These are phyloP conservation scores for Eulithis prunata DNA, from an alignment of 2,888 invertebrate species.

Conservation along the genomic window DNA sequence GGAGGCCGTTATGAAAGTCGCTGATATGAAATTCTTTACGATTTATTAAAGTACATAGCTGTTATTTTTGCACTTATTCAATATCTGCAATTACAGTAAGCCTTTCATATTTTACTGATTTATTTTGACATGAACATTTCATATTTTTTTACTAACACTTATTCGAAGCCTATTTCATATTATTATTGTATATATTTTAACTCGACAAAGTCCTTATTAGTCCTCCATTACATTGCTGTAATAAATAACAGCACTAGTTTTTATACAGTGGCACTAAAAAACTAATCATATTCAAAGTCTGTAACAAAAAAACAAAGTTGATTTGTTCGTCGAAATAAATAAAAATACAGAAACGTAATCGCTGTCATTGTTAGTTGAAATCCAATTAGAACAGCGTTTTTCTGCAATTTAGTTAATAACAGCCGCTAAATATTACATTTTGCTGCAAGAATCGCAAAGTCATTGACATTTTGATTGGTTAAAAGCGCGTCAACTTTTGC, in stretches of 20 bases:
- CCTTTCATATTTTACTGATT: conserved; percentile 3
- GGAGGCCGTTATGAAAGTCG: conserved; percentile 59
- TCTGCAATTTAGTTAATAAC: conserved; percentile 22
- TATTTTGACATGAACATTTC: too few species aligned
- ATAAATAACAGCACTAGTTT: too few species aligned
- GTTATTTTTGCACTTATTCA: conserved; percentile 31
- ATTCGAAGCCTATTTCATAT: too few species aligned
- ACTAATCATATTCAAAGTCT: not conserved
- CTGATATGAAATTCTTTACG: conserved; percentile 54
- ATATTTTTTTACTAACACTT: too few species aligned
- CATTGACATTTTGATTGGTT: conserved; percentile 22
- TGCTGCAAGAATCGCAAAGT: conserved; percentile 11
- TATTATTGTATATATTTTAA: too few species aligned
- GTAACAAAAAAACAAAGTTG: not conserved
- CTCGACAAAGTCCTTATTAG: too few species aligned
- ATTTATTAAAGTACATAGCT: conserved; percentile 34
- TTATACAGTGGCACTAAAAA: not conserved
- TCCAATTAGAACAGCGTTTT: conserved; percentile 14
- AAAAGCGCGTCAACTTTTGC: not conserved
- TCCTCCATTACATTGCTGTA: too few species aligned
- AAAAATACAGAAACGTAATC: conserved; percentile 7
- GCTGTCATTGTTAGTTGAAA: conserved; percentile 10
- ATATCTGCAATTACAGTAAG: conserved; percentile 21
- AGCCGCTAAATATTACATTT: conserved; percentile 19
- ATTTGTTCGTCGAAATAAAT: conserved; percentile 7